A percentile compares a stretch with the other conserved stretches of the same genome.
phyloP scores from a whole-genome alignment of 2,797 vertebrate genomes.

The Dallia pectoralis region DNA sequence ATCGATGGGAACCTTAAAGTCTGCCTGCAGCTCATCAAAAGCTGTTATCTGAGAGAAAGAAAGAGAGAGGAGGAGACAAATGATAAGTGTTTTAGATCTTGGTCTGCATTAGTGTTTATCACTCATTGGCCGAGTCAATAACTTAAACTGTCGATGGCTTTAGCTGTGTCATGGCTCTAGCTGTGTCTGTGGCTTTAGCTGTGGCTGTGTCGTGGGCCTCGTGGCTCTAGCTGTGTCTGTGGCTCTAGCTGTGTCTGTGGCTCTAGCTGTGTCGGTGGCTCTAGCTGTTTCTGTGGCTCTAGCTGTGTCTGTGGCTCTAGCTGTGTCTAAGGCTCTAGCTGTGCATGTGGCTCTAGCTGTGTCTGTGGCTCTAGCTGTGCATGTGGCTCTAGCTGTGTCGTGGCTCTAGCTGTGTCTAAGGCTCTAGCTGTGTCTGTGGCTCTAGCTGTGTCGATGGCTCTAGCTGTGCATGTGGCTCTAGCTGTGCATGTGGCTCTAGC shows the following conservation, averaged over 20 bases:
- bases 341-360: too few species aligned
- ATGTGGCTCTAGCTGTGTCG: too few species aligned
- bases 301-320: conserved; percentile 7
- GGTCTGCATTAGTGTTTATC: conserved; percentile 1
- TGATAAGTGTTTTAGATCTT: conserved; percentile 15
- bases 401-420: too few species aligned
- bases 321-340: too few species aligned
- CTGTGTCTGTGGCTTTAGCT: background rate
- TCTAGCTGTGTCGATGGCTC: too few species aligned
- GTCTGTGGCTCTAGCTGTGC: too few species aligned
- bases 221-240: background rate
- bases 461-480: too few species aligned
- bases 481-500: too few species aligned
- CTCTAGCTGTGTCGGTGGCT: background rate
- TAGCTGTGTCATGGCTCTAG: background rate
- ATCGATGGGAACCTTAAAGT: conserved; percentile 97
- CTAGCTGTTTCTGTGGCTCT: background rate
- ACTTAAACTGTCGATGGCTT: background rate
- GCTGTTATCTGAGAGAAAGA: conserved; percentile 87
- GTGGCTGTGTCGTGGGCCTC: too few species aligned
- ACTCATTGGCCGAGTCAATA: background rate
- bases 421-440: too few species aligned
- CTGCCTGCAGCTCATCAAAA: conserved; percentile 94
- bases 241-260: background rate
- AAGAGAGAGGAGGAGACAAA: conserved; percentile 1